Percentiles rank a stretch among this genome's conserved stretches.
These are phyloP conservation scores for Sinocyclocheilus rhinocerous DNA, from an alignment of 2,113 vertebrate species.

Conservation along the genomic window DNA sequence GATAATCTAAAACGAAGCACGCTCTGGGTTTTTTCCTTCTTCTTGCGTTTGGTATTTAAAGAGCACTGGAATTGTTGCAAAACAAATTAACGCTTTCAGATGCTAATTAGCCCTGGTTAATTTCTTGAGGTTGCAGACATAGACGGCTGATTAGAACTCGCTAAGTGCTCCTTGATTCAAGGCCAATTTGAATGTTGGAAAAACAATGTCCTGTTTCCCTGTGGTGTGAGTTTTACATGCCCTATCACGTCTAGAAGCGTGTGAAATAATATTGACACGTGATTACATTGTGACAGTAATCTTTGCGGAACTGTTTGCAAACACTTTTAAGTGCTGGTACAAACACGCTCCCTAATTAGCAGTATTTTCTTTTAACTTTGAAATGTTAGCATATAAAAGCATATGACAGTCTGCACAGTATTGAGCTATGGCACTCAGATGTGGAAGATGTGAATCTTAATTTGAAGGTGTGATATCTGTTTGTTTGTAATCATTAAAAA, in stretches of 20 bases:
- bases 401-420: background rate
- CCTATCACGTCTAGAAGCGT: background rate
- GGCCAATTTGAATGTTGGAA: slow-evolving; percentile 69
- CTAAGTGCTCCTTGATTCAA: slow-evolving; percentile 77
- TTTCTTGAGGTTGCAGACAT: slow-evolving; percentile 81
- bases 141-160: slow-evolving; percentile 78
- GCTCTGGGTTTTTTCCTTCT: slow-evolving; percentile 58
- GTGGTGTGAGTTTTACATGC: slow-evolving; percentile 31
- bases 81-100: slow-evolving; percentile 85
- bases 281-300: slow-evolving; percentile 7
- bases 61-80: slow-evolving; percentile 77
- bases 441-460: background rate
- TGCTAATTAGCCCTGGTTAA: slow-evolving; percentile 82
- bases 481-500: background rate
- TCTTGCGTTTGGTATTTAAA: slow-evolving; percentile 58
- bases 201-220: slow-evolving; percentile 32
- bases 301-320: background rate
- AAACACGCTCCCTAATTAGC: background rate
- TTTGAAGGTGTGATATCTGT: background rate
- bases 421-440: background rate
- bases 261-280: background rate
- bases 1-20: slow-evolving; percentile 71
- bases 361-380: background rate
- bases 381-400: background rate
- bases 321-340: background rate